Percentiles rank a stretch among this genome's conserved stretches.
phyloP scores from a whole-genome alignment of 92 coral and sea anemone species.

The Bergia sp. region DNA sequence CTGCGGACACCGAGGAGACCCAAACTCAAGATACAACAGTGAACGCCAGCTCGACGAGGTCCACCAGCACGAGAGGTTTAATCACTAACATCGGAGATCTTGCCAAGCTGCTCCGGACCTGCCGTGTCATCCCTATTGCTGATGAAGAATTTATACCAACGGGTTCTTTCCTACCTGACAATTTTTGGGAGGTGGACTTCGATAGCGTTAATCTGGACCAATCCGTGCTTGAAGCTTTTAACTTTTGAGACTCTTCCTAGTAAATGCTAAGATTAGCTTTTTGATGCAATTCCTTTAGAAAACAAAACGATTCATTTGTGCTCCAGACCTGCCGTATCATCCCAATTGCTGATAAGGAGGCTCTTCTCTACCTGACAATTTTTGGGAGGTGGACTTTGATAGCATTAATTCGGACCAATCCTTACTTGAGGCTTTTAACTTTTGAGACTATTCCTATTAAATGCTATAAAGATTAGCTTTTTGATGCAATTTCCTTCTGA shows the following conservation, averaged over 20 bases:
- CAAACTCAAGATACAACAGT: not conserved
- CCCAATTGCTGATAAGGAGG: conserved; percentile 66
- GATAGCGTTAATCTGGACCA: conserved; percentile 16
- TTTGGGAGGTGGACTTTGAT: conserved; percentile 63
- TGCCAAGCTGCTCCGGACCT: conserved; percentile 57
- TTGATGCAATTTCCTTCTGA: no score
- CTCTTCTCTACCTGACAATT: conserved; percentile 57
- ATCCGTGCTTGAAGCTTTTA: conserved; percentile 29
- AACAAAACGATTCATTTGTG: no score
- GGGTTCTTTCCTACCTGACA: conserved; percentile 57
- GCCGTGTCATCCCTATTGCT: conserved; percentile 63
- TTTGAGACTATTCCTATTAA: conserved; percentile 1
- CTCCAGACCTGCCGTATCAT: conserved; percentile 66
- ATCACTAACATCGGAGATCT: conserved; percentile 56
- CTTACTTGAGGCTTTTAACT: conserved; percentile 30
- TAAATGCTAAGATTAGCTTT: not conserved
- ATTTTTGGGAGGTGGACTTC: conserved; percentile 71
- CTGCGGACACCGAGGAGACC: not conserved
- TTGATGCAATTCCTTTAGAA: no score
- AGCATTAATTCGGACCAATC: conserved; percentile 17
- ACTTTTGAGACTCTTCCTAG: not conserved
- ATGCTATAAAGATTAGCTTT: not conserved
- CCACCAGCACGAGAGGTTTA: conserved; percentile 35
- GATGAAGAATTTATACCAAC: conserved; percentile 74
- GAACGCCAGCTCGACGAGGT: conserved; percentile 4